Percentiles rank a stretch among this genome's conserved stretches.
phyloP scores from a whole-genome alignment of 2,797 vertebrate genomes.

The Etheostoma nigrum region DNA sequence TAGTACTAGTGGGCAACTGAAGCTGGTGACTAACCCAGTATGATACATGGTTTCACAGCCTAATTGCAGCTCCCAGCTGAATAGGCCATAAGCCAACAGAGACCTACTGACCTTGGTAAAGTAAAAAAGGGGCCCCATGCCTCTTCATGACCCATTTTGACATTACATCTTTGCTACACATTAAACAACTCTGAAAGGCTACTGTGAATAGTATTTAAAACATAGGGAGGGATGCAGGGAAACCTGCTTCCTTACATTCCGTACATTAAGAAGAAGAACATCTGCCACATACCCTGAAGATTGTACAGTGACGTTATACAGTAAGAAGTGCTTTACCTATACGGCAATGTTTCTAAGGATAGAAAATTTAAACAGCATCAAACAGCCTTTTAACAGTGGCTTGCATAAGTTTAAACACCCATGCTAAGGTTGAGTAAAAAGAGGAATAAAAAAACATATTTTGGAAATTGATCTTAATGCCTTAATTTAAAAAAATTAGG shows the following conservation, averaged over 20 bases:
- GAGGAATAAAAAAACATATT: too few relatives aligned
- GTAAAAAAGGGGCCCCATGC: constrained; percentile 44
- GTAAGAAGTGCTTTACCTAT: constrained; percentile 16
- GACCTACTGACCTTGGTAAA: constrained; percentile 80
- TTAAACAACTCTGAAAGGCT: constrained; percentile 58
- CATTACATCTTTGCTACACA: constrained; percentile 30
- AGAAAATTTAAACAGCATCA: constrained; percentile 21
- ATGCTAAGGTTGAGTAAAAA: too few relatives aligned
- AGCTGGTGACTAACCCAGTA: constrained; percentile 76
- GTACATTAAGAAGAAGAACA: constrained; percentile 36
- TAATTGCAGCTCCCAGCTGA: constrained; percentile 81
- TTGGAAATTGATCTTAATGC: too few relatives aligned
- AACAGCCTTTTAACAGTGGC: background rate
- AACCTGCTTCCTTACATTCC: constrained; percentile 10
- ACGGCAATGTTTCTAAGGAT: constrained; percentile 16
- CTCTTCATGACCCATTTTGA: constrained; percentile 69
- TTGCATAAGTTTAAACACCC: too few relatives aligned
- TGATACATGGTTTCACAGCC: constrained; percentile 69
- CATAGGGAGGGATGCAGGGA: constrained; percentile 18
- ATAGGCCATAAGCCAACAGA: constrained; percentile 72
- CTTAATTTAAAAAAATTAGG: too few relatives aligned
- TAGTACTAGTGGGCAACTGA: constrained; percentile 66
- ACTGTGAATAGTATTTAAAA: constrained; percentile 35
- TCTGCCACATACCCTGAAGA: constrained; percentile 40
- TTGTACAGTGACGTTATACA: constrained; percentile 12